Conservation (phyloP, 2,888 invertebrate species). For the Sarcophaga caerulescens region DNA sequence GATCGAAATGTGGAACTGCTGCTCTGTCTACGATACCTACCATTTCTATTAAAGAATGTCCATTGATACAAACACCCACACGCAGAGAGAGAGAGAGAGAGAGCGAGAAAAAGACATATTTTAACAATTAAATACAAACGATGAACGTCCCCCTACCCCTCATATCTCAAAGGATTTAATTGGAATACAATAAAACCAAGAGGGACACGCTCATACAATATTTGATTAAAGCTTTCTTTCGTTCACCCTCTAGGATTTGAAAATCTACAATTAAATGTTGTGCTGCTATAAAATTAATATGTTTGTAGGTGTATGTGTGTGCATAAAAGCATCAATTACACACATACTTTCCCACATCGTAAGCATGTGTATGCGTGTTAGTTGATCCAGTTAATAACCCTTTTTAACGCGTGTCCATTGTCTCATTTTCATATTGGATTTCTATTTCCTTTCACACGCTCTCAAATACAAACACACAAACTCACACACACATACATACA, state of each 20-base stretch:
- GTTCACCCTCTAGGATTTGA: conserved; percentile 19
- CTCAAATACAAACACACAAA: conserved; percentile 17
- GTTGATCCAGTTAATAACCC: conserved; percentile 80
- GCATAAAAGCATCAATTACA: conserved; percentile 64
- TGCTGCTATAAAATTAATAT: conserved; percentile 14
- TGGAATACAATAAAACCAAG: conserved; percentile 48
- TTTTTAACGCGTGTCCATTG: conserved; percentile 76
- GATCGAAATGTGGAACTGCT: conserved; percentile 15
- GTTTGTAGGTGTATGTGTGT: conserved; percentile 11
- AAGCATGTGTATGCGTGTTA: conserved; percentile 25
- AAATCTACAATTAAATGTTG: conserved; percentile 43
- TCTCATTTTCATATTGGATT: conserved; percentile 67
- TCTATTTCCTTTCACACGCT: conserved; percentile 42
- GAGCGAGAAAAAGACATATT: background rate
- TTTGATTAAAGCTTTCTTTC: conserved; percentile 70
- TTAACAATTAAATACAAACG: conserved; percentile 52
- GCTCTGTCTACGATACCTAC: conserved; percentile 49
- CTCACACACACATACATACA: conserved; percentile 15
- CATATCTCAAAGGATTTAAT: conserved; percentile 60
- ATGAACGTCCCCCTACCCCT: conserved; percentile 46
- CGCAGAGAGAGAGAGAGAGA: background rate
- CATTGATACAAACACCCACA: conserved; percentile 12
- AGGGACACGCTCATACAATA: conserved; percentile 64
- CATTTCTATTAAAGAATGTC: conserved; percentile 65
- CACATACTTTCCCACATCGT: background rate